Percentiles rank a stretch among this genome's conserved stretches.
phyloP scores from a whole-genome alignment of 2,113 vertebrate genomes.

The Hippopotamus amphibius region DNA sequence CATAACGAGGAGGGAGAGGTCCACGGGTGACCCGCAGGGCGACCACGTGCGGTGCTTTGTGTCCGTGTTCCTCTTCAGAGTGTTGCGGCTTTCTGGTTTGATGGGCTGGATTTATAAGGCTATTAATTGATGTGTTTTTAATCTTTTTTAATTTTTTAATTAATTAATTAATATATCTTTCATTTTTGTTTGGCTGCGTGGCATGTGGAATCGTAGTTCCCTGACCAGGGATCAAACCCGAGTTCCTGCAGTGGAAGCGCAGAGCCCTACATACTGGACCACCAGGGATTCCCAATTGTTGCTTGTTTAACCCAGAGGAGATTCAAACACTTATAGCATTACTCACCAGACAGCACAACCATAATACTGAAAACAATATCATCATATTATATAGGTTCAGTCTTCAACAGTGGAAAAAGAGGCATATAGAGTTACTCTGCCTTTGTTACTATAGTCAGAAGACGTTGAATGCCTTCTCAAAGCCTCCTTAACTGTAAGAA shows the following conservation, averaged over 20 bases:
- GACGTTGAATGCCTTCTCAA: background rate
- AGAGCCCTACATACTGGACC: too few relatives aligned
- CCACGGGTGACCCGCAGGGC: fast-evolving
- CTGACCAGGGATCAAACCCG: too few relatives aligned
- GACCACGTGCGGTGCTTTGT: background rate
- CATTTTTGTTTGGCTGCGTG: too few relatives aligned
- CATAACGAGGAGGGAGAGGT: background rate
- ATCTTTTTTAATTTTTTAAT: too few relatives aligned
- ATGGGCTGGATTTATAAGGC: background rate
- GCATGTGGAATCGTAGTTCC: too few relatives aligned
- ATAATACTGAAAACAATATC: background rate
- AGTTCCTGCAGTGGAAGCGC: too few relatives aligned
- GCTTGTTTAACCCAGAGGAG: background rate
- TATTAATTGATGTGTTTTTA: slow-evolving; percentile 31
- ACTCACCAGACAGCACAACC: background rate
- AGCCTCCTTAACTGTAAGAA: background rate
- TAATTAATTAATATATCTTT: too few relatives aligned
- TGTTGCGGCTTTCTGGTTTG: background rate
- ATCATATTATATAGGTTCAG: background rate
- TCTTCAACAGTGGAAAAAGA: background rate
- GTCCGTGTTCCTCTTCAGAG: background rate
- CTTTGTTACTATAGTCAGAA: background rate
- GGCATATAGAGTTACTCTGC: background rate
- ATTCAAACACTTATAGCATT: background rate
- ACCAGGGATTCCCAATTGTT: too few relatives aligned